Conservation (phyloP, 2,113 vertebrate species). For the Nycticryphes semicollaris region DNA sequence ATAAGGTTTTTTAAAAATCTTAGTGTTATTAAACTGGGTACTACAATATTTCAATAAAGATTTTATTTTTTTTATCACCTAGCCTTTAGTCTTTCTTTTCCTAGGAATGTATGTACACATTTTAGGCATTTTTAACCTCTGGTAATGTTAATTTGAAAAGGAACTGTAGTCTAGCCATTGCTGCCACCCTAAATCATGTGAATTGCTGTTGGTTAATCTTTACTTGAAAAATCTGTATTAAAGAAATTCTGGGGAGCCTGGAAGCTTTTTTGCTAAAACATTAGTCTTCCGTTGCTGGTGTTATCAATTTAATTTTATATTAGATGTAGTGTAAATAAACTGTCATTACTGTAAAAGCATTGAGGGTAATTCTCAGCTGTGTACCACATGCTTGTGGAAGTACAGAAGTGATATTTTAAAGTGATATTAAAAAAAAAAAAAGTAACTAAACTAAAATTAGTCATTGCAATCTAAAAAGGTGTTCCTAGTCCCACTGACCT, state of each 20-base stretch:
- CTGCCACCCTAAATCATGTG: background rate
- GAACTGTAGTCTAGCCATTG: background rate
- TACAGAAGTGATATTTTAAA: background rate
- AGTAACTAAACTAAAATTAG: background rate
- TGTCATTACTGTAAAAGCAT: background rate
- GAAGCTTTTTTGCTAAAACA: background rate
- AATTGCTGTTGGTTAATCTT: background rate
- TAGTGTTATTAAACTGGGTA: background rate
- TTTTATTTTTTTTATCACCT: background rate
- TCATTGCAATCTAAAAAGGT: background rate
- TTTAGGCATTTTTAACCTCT: background rate
- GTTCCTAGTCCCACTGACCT: background rate
- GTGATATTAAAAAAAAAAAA: background rate
- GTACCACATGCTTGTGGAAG: background rate
- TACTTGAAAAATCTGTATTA: background rate
- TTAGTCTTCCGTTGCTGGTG: background rate
- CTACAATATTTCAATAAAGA: slow-evolving; percentile 11
- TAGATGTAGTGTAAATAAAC: background rate
- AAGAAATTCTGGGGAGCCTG: background rate
- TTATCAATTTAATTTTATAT: background rate
- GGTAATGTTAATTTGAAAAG: background rate
- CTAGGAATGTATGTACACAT: background rate
- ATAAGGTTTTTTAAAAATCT: background rate
- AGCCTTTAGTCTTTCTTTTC: background rate
- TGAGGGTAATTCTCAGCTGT: background rate